These are phyloP conservation scores for Aradus depressus DNA, from an alignment of 2,888 invertebrate species.

Conservation along the genomic window DNA sequence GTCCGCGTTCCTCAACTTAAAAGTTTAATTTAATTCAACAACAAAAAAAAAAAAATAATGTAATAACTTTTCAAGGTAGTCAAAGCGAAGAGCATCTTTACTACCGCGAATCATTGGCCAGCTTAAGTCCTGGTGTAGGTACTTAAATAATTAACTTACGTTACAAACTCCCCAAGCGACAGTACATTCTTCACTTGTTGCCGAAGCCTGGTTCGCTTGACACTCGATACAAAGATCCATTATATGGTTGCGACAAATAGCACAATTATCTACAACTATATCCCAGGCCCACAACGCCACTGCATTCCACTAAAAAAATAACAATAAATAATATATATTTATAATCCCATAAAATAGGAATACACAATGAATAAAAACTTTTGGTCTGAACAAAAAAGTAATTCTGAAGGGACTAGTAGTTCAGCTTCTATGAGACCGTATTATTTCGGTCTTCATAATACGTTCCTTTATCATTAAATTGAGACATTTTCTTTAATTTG, in stretches of 20 bases:
- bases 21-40: no score
- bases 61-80: no score
- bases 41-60: no score
- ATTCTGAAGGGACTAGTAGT: not conserved
- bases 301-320: slow-evolving; percentile 83
- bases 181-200: slow-evolving; percentile 97
- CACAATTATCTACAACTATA: slow-evolving; percentile 99
- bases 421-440: not conserved
- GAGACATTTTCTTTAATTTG: no score
- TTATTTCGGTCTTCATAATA: no score
- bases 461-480: no score
- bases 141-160: slow-evolving; percentile 45
- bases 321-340: slow-evolving; percentile 29
- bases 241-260: slow-evolving; percentile 98
- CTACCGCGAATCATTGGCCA: no score
- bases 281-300: slow-evolving; percentile 99
- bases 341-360: not conserved
- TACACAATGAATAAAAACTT: not conserved
- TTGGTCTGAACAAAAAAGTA: not conserved
- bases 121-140: no score
- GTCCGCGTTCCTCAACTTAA: no score
- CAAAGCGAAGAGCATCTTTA: no score
- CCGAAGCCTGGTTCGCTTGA: slow-evolving; percentile 94
- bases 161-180: slow-evolving; percentile 99
- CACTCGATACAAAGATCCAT: slow-evolving; percentile 99